Evolutionary conservation across 2,888 invertebrate genomes (phyloP).

Genomic region (Drosophila melanosoma): DNA sequence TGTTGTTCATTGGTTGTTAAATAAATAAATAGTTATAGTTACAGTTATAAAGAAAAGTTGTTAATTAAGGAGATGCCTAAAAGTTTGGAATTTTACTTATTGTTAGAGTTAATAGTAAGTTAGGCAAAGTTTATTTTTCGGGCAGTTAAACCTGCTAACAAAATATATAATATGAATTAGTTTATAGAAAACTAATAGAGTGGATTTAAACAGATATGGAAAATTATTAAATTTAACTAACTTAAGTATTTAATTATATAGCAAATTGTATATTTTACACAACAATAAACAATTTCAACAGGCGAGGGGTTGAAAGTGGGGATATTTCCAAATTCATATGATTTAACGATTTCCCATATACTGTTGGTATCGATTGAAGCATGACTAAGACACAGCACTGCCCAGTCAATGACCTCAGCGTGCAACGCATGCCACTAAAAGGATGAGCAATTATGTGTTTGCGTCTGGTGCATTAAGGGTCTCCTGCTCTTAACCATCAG

Average conservation of each 20-base stretch:
- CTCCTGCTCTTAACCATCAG: conserved; percentile 12
- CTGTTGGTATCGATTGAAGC: neutral
- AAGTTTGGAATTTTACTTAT: conserved; percentile 39
- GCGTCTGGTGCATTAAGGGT: conserved; percentile 58
- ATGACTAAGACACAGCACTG: neutral
- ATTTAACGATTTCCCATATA: neutral
- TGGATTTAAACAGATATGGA: neutral
- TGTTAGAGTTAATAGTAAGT: neutral
- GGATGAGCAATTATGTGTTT: conserved; percentile 72
- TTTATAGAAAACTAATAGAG: neutral
- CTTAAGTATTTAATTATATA: neutral
- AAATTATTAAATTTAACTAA: neutral
- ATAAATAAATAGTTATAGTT: conserved; percentile 55
- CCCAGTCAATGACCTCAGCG: conserved; percentile 59
- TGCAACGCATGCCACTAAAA: conserved; percentile 47
- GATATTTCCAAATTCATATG: neutral
- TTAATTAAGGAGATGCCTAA: conserved; percentile 66
- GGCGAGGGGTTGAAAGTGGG: neutral
- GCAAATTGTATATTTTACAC: neutral
- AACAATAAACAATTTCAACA: neutral
- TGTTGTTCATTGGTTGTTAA: conserved; percentile 39
- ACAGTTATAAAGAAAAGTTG: conserved; percentile 49
- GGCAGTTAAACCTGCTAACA: neutral
- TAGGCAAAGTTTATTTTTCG: conserved; percentile 17
- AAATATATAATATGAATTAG: neutral